phyloP scores from a whole-genome alignment of 2,797 vertebrate genomes.

The Emydoidea blandingii region DNA sequence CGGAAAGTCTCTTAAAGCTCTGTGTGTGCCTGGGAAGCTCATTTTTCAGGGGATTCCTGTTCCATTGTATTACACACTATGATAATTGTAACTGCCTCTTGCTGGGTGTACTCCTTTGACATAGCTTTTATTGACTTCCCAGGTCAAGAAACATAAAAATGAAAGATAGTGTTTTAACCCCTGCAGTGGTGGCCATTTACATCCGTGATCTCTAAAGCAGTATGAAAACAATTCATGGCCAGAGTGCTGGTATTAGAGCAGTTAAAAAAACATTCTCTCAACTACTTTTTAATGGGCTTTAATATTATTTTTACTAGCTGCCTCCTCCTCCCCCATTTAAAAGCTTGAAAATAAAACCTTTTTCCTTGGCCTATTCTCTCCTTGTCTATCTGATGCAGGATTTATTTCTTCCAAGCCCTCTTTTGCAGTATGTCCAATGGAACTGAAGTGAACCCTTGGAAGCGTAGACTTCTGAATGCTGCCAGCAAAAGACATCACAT shows the following conservation, averaged over 20 bases:
- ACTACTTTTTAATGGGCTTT: slow-evolving; percentile 1
- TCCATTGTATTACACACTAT: background rate
- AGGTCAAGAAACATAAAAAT: slow-evolving; percentile 28
- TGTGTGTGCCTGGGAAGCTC: background rate
- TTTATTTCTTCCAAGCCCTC: background rate
- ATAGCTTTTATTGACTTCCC: slow-evolving; percentile 25
- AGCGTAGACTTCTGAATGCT: background rate
- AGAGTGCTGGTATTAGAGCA: background rate
- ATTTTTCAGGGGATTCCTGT: background rate
- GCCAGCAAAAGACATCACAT: background rate
- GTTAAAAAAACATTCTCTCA: background rate
- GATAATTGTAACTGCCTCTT: slow-evolving; percentile 9
- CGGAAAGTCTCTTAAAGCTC: background rate
- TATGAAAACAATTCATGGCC: background rate
- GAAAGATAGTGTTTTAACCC: background rate
- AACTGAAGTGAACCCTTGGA: background rate
- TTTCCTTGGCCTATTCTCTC: background rate
- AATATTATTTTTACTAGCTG: background rate
- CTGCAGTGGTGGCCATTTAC: background rate
- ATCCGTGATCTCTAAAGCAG: background rate
- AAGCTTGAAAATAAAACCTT: background rate
- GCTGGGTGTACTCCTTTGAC: slow-evolving; percentile 5
- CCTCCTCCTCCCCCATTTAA: background rate
- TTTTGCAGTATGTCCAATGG: background rate
- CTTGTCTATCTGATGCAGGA: background rate